Conservation (phyloP, 2,113 vertebrate genomes). For the Prietella phreatophila region DNA sequence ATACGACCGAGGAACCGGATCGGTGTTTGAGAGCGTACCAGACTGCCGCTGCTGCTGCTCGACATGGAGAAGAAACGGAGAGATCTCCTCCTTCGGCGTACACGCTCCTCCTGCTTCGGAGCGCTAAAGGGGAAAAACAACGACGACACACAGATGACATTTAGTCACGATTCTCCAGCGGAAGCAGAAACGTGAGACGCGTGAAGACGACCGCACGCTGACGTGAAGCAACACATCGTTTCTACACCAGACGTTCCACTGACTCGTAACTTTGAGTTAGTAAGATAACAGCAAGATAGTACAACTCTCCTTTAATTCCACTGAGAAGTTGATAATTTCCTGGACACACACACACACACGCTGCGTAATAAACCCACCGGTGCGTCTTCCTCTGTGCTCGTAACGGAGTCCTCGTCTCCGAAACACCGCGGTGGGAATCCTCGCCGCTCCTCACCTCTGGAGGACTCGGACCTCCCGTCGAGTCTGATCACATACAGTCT, state of each 20-base stretch:
- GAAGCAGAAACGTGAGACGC: neutral
- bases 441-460: conserved; percentile 4
- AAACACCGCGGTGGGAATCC: conserved; percentile 2
- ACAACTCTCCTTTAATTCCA: neutral
- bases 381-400: conserved; percentile 26
- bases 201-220: neutral
- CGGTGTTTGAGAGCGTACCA: neutral
- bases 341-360: neutral
- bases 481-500: conserved; percentile 33
- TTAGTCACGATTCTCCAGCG: too few relatives aligned
- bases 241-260: neutral
- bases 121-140: conserved; percentile 16
- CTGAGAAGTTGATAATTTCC: neutral
- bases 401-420: conserved; percentile 31
- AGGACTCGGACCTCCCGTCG: conserved; percentile 32
- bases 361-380: conserved; percentile 23
- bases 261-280: neutral
- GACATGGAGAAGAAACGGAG: conserved; percentile 55
- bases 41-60: conserved; percentile 41
- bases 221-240: neutral
- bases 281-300: neutral
- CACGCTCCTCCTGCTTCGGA: conserved; percentile 37
- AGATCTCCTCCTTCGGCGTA: conserved; percentile 43
- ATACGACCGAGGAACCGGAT: neutral
- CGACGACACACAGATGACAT: neutral